phyloP scores from a whole-genome alignment of 1,140 invertebrate species.

The Samia ricini region DNA sequence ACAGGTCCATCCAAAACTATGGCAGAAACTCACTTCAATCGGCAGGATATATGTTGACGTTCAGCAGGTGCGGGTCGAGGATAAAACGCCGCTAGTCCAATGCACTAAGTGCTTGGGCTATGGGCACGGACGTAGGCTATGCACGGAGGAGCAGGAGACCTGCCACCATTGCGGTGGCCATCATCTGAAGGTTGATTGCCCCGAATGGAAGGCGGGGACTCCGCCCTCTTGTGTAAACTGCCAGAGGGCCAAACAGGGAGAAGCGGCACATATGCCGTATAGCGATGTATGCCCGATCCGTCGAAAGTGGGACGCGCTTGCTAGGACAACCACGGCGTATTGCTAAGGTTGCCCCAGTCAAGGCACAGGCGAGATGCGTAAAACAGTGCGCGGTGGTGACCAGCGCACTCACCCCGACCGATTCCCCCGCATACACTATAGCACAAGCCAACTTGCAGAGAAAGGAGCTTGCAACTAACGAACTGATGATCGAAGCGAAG shows the following conservation, averaged over 20 bases:
- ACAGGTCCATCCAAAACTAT: constrained; percentile 24
- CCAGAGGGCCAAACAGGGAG: background rate
- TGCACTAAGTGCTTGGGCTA: constrained; percentile 25
- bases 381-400: no score
- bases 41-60: constrained; percentile 26
- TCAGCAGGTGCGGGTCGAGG: constrained; percentile 16
- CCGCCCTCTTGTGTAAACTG: background rate
- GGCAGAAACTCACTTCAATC: constrained; percentile 11
- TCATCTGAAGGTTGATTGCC: background rate
- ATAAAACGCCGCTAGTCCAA: constrained; percentile 31
- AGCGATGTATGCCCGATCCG: background rate
- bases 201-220: background rate
- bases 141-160: background rate
- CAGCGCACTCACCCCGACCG: no score
- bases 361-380: no score
- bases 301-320: background rate
- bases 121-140: background rate
- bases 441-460: background rate
- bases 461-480: background rate
- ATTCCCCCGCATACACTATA: background rate
- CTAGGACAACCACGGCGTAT: background rate
- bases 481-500: background rate
- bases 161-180: background rate
- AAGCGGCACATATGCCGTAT: background rate
- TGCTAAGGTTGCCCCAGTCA: constrained; percentile 2